These are phyloP conservation scores for Teinopalpus imperialis DNA, from an alignment of 2,888 invertebrate genomes.

Conservation along the genomic window DNA sequence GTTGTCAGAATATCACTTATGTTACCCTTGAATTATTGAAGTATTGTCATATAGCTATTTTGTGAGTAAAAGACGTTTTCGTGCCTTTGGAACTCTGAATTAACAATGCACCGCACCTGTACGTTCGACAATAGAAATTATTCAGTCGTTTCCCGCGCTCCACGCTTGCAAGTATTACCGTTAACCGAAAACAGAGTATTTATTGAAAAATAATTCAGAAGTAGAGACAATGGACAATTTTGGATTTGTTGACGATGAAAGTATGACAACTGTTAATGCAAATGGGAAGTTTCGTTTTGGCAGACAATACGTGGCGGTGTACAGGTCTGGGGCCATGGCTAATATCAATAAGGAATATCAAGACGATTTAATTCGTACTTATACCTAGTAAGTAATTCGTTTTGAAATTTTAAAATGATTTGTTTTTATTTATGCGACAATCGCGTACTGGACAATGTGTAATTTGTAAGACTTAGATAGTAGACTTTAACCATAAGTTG, in stretches of 20 bases:
- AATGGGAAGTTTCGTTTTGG: constrained; percentile 13
- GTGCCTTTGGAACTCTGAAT: constrained; percentile 42
- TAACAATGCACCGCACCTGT: constrained; percentile 48
- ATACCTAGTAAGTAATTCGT: constrained; percentile 6
- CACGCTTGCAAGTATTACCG: constrained; percentile 21
- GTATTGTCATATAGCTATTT: not conserved
- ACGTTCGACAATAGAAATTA: constrained; percentile 30
- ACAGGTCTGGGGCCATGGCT: constrained; percentile 1
- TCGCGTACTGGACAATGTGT: too few relatives aligned
- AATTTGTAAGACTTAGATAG: too few relatives aligned
- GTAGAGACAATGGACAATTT: constrained; percentile 54
- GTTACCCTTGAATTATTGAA: not conserved
- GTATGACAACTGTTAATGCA: constrained; percentile 35
- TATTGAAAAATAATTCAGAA: not conserved
- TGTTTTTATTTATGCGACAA: too few relatives aligned
- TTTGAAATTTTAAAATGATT: too few relatives aligned
- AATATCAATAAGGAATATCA: not conserved
- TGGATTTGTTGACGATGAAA: constrained; percentile 57
- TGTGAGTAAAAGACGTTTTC: constrained; percentile 33
- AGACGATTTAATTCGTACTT: not conserved
- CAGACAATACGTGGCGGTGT: constrained; percentile 8
- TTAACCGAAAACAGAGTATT: not conserved
- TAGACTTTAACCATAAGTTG: too few relatives aligned
- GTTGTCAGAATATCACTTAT: too few relatives aligned
- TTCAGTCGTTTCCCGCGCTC: constrained; percentile 35